These are phyloP conservation scores for Trichogramma dendrolimi DNA, from an alignment of 2,888 invertebrate genomes.

Conservation along the genomic window DNA sequence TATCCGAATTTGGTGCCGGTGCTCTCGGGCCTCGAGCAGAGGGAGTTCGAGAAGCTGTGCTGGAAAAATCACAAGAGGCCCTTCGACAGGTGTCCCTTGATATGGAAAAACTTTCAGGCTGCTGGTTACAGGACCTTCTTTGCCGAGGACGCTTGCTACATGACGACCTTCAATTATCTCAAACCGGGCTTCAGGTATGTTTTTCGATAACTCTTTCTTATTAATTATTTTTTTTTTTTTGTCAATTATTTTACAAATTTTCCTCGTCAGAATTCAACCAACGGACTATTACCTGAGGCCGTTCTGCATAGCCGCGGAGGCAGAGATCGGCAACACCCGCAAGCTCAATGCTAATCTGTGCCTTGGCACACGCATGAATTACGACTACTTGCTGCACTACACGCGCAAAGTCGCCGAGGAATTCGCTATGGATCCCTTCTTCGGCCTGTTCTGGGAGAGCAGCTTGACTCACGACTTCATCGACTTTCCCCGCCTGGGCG, in stretches of 20 bases:
- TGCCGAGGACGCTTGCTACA: conserved; percentile 76
- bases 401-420: conserved; percentile 61
- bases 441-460: conserved; percentile 81
- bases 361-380: conserved; percentile 66
- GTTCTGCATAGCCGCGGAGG: conserved; percentile 67
- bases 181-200: conserved; percentile 67
- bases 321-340: conserved; percentile 62
- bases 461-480: conserved; percentile 81
- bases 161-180: conserved; percentile 77
- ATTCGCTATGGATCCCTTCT: conserved; percentile 62
- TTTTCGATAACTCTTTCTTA: no score
- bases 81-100: conserved; percentile 76
- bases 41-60: conserved; percentile 66
- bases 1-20: conserved; percentile 85
- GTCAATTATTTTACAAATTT: no score
- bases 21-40: conserved; percentile 66
- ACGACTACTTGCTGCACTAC: conserved; percentile 70
- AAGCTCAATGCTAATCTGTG: conserved; percentile 67
- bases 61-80: conserved; percentile 58
- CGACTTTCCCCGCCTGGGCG: conserved; percentile 73
- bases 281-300: conserved; percentile 82
- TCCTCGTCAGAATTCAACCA: conserved; percentile 58
- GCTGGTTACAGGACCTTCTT: conserved; percentile 73
- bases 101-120: conserved; percentile 77
- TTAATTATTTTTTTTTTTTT: no score